Conservation (phyloP, 2,888 invertebrate genomes). For the Aromia moschata region DNA sequence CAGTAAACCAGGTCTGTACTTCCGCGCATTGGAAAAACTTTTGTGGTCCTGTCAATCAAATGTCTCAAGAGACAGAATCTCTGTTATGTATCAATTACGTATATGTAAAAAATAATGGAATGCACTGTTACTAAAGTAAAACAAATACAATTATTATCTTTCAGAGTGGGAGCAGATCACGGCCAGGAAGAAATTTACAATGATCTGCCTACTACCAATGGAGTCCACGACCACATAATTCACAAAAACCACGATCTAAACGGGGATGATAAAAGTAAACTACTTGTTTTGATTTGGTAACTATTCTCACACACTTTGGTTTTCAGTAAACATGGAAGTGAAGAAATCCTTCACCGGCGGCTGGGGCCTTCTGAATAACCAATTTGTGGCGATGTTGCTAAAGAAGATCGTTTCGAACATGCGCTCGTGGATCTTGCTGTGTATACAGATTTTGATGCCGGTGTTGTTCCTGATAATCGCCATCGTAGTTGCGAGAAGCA, state of each 20-base stretch:
- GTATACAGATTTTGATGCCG: slow-evolving; percentile 76
- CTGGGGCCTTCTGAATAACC: slow-evolving; percentile 48
- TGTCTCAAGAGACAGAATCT: too few relatives aligned
- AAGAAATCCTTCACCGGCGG: slow-evolving; percentile 33
- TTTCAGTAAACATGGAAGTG: too few relatives aligned
- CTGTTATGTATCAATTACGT: too few relatives aligned
- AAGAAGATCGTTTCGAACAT: slow-evolving; percentile 62
- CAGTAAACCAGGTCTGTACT: too few relatives aligned
- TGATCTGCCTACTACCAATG: slow-evolving; percentile 46
- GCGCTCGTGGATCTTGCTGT: slow-evolving; percentile 73
- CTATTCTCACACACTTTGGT: too few relatives aligned
- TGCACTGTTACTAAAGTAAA: too few relatives aligned
- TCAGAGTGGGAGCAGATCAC: slow-evolving; percentile 55
- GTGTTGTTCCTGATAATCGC: slow-evolving; percentile 71
- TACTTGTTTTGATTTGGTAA: too few relatives aligned
- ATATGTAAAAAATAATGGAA: too few relatives aligned
- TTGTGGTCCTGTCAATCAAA: too few relatives aligned
- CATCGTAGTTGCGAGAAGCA: slow-evolving; percentile 68
- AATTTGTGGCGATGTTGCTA: slow-evolving; percentile 60
- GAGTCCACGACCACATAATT: slow-evolving; percentile 10
- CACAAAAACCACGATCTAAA: slow-evolving; percentile 11
- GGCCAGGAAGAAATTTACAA: slow-evolving; percentile 49
- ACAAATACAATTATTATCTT: slow-evolving; percentile 12
- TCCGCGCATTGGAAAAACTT: too few relatives aligned
- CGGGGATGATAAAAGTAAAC: slow-evolving; percentile 16